phyloP scores from a whole-genome alignment of 2,797 vertebrate genomes.

The Pampus argenteus region DNA sequence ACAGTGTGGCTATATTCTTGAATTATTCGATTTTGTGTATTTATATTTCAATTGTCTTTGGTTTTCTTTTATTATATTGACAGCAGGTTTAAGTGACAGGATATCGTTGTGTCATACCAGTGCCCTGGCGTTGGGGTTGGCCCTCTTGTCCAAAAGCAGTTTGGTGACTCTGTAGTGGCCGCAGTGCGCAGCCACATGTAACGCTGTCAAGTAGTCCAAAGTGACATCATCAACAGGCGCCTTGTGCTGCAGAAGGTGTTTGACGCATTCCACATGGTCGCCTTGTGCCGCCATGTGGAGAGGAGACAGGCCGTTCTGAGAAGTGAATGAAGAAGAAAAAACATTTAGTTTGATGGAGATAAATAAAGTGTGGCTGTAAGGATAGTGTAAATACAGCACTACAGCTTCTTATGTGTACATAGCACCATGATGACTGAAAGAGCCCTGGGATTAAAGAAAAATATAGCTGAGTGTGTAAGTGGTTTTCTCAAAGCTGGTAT shows the following conservation, averaged over 20 bases:
- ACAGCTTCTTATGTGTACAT: background rate
- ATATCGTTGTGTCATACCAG: slow-evolving; percentile 81
- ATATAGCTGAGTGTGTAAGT: too few species aligned
- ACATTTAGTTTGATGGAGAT: background rate
- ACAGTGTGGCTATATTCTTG: too few species aligned
- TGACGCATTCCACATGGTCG: slow-evolving; percentile 97
- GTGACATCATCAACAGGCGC: slow-evolving; percentile 98
- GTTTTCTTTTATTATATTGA: background rate
- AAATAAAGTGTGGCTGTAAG: background rate
- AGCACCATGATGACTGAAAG: background rate
- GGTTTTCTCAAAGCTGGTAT: background rate
- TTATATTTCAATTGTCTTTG: background rate
- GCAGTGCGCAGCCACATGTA: slow-evolving; percentile 97
- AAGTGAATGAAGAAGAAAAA: background rate
- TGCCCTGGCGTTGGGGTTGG: slow-evolving; percentile 96
- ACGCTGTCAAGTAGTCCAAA: slow-evolving; percentile 94
- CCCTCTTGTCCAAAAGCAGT: slow-evolving; percentile 97
- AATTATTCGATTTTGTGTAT: background rate
- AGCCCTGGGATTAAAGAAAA: background rate
- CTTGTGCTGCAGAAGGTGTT: slow-evolving; percentile 95
- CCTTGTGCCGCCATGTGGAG: slow-evolving; percentile 99
- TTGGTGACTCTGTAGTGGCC: slow-evolving; percentile 98
- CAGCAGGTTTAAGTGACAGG: rapidly evolving
- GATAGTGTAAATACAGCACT: background rate
- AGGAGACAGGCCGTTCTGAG: slow-evolving; percentile 95